Base-by-base conservation (phyloP, 2,797 vertebrate genomes). In the Hippocampus kuda region DNA sequence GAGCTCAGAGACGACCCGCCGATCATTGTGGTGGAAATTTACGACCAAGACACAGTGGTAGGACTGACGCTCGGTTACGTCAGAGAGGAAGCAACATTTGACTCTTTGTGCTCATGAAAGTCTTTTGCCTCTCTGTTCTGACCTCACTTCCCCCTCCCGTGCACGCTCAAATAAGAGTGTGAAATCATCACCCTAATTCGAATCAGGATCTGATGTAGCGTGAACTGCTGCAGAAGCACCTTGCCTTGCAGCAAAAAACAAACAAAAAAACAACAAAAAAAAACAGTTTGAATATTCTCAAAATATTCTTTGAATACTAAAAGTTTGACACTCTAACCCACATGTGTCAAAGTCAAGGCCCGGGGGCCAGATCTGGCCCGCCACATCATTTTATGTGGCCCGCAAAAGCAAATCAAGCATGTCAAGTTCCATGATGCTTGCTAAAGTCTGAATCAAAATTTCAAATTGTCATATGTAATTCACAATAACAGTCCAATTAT, bases 21-120 rank as follows among this genome's bases (percentile, higher is more conserved):
- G 3, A 97, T 99, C 79, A 94, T 98, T 20, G 96, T 99, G 73
- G 92, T 98, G 0, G 97, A 99, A 84, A 90, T 99, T 87, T 99
- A 94, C 0, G 97, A 99, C 83, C 95, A 99, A 83, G 97, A 99
- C 86, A 93, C 92, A 0, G 92, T 99, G 93, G 97, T 99, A 88
- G 42, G 86, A 68, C 56, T 20, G 38, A n/a, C 0, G 12, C 67
- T 10, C 16, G 1, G 26, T 20, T 16, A 18, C 63, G 20, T 27
- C 5, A 16, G 15, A 48, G 42, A 27, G 13, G 12, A 9, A 18
- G 27, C 9, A 48, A 65, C 24, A 6, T 24, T 49, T 26, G n/a
- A 49, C 26, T 26, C 44, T 46, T 64, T 64, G 38, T 44, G n/a
- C 62, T 54, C 48, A 59, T 81, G 80, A 83, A 73, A 54, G 38